Evolutionary conservation across 92 coral and sea anemone genomes (phyloP), one percentile per base, ranked within the genome.

Genomic region (Phenganax marumi): DNA sequence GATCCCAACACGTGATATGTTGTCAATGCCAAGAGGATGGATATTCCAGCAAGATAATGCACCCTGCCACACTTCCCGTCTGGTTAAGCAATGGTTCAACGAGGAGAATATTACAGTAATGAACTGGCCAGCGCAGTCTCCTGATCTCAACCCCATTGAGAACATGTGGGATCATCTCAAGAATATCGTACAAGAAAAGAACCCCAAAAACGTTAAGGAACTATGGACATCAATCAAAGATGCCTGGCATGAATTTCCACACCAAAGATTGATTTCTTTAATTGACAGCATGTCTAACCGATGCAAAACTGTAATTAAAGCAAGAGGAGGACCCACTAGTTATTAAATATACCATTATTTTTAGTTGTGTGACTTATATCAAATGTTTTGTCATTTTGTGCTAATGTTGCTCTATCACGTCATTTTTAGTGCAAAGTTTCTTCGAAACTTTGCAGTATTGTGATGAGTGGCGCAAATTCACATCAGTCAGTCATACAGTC

Each of bases 41-140:
- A 69, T 69, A 69, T 69, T 69, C 48, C 75, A 69, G 50, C 75
- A 69, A 17, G 75, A 69, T 26, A 26, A 69, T 26, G 75, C 75
- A 69, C 22, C 71, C 24, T 64, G 71, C 26, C 71, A 64, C 71
- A 64, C 6, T 11, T 22, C 71, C 26, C 1, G 21, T 2, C 26
- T 64, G 26, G 71, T 25, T 25, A 64, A 64, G 10, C 71, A 64
- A 25, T 69, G 75, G 75, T 69, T 69, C 48, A 26, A 26, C 9
- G 75, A 69, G 12, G 18, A 69, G 18, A 26, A 69, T 14, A 69
- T 69, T 2, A 26, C 75, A 8, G 75, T 69, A 12, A 69, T 69
- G 47, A 47, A 69, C 3, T 69, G 50, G 75, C 47, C 75, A 8
- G 46, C 75, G 48, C 75, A 69, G 50, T 69, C 46, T 23, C 75